A percentile compares a stretch with the other conserved stretches of the same genome.
Evolutionary conservation across 92 coral and sea anemone species (phyloP).

Genomic region (Heteractis magnifica): DNA sequence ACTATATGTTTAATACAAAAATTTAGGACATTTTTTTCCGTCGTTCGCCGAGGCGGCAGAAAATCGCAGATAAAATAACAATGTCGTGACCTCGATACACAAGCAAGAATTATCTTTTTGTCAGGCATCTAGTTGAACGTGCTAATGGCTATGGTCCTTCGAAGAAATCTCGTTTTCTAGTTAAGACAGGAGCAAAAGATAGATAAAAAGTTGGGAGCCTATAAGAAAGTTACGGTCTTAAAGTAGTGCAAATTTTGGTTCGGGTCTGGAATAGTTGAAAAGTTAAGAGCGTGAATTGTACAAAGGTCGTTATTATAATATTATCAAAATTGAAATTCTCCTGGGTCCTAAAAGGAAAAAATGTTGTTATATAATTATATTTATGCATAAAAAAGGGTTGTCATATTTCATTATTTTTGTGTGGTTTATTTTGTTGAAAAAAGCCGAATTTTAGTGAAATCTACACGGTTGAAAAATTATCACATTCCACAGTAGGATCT

Average conservation of each 20-base stretch:
- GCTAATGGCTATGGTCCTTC: constrained; percentile 3
- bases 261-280: neutral
- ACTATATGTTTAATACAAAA: constrained; percentile 35
- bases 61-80: constrained; percentile 1
- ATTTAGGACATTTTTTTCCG: neutral
- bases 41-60: constrained; percentile 14
- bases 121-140: constrained; percentile 6
- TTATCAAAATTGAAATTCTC: constrained; percentile 20
- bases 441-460: neutral
- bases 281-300: constrained; percentile 13
- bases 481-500: neutral
- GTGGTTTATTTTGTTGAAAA: neutral
- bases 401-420: neutral
- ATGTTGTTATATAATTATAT: constrained; percentile 29
- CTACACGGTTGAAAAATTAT: neutral
- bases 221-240: neutral
- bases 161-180: neutral
- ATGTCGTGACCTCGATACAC: constrained; percentile 24
- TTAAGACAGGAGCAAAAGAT: neutral
- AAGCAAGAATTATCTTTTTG: neutral
- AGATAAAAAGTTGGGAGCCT: neutral
- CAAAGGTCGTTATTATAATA: constrained; percentile 15
- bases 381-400: constrained; percentile 24
- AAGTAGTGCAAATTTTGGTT: neutral
- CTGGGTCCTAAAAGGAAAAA: constrained; percentile 23